Conservation (phyloP, 37 sponge, comb jelly and placozoan genomes). For the Halichondria panicea region DNA sequence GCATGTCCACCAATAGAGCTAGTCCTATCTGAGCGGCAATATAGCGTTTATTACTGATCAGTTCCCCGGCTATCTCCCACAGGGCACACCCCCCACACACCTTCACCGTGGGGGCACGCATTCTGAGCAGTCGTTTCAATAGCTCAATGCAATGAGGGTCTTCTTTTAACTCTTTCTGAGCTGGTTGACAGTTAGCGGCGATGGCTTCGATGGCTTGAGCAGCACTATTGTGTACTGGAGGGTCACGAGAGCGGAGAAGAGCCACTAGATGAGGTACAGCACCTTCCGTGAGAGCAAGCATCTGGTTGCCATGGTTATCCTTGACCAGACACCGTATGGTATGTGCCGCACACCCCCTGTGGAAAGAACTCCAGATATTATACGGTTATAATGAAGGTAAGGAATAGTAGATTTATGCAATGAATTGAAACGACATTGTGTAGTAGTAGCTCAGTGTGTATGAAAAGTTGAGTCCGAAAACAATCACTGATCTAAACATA, state of each 20-base stretch:
- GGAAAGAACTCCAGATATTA: too few relatives aligned
- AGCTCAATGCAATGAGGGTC: constrained; percentile 38
- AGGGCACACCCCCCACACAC: constrained; percentile 74
- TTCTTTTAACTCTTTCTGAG: constrained; percentile 46
- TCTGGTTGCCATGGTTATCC: constrained; percentile 48
- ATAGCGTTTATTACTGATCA: constrained; percentile 55
- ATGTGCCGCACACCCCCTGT: constrained; percentile 36
- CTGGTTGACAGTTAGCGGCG: constrained; percentile 43
- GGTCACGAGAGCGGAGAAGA: constrained; percentile 53
- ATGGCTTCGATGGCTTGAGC: constrained; percentile 72
- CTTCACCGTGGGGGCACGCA: constrained; percentile 62
- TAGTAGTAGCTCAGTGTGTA: too few relatives aligned
- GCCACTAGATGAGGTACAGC: constrained; percentile 35
- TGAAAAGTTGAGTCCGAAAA: too few relatives aligned
- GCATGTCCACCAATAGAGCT: constrained; percentile 67
- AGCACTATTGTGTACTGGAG: constrained; percentile 62
- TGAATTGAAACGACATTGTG: too few relatives aligned
- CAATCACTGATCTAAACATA: too few relatives aligned
- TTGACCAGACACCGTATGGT: constrained; percentile 40
- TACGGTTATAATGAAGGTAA: too few relatives aligned
- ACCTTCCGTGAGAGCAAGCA: constrained; percentile 28
- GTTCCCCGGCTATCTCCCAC: constrained; percentile 81
- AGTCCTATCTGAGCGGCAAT: constrained; percentile 82
- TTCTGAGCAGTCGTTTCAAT: constrained; percentile 71
- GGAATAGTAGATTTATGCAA: too few relatives aligned